Evolutionary conservation across 2,113 vertebrate genomes (phyloP).

Genomic region (Asarcornis scutulata): DNA sequence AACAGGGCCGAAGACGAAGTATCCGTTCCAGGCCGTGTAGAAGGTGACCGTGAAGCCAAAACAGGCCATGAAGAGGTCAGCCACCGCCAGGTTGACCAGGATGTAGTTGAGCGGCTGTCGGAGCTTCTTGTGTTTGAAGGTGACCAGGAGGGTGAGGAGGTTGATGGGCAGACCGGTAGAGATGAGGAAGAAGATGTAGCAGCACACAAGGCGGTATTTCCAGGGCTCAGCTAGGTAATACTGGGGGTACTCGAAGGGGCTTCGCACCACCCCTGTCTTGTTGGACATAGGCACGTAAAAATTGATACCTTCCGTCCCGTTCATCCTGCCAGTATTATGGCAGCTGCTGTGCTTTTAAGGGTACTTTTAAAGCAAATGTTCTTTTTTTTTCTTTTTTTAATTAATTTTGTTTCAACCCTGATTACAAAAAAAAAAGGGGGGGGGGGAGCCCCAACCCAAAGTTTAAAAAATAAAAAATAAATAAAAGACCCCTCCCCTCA

Average conservation of each 20-base stretch:
- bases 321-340: slow-evolving; percentile 64
- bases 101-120: slow-evolving; percentile 84
- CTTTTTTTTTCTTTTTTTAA: neutral
- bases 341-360: neutral
- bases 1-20: slow-evolving; percentile 69
- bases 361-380: neutral
- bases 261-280: slow-evolving; percentile 82
- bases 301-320: slow-evolving; percentile 83
- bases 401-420: neutral
- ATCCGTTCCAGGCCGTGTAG: slow-evolving; percentile 70
- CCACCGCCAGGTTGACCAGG: slow-evolving; percentile 81
- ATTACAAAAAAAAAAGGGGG: neutral
- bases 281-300: slow-evolving; percentile 87
- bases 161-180: slow-evolving; percentile 81
- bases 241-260: slow-evolving; percentile 81
- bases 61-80: slow-evolving; percentile 77
- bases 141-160: slow-evolving; percentile 80
- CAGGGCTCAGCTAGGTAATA: slow-evolving; percentile 81
- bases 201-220: slow-evolving; percentile 69
- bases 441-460: too few relatives aligned
- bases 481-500: neutral
- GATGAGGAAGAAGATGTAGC: slow-evolving; percentile 83
- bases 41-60: slow-evolving; percentile 81
- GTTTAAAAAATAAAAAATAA: neutral
- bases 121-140: slow-evolving; percentile 85